Evolutionary conservation across 2,113 vertebrate genomes (phyloP), one percentile per base, ranked within the genome.

Genomic region (Reinhardtius hippoglossoides): DNA sequence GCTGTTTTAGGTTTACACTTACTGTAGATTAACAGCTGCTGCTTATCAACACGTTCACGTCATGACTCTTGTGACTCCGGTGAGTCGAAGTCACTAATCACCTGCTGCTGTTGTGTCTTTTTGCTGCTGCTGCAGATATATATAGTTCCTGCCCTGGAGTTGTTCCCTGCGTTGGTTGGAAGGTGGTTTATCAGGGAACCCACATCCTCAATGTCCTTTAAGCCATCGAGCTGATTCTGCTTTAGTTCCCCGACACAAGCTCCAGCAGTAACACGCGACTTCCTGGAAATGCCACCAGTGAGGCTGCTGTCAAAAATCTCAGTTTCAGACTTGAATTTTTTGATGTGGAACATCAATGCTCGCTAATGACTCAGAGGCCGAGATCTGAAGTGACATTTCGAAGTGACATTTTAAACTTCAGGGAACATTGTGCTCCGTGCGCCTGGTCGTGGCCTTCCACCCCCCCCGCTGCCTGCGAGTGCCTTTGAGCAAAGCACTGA

Each of bases 391-490:
- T 85, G 76, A 87, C 73, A 74, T 85, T 78, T 72, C 71, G 9
- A 74, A 62, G 55, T 82, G 82, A 83, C 61, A 84, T 89, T 89
- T 88, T 69, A 76, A 71, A 82, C 74, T 87, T 81, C 40, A 67
- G 68, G 71, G 73, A 81, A 66, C 52, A 65, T 80, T 54, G 65
- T 74, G 48, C 48, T 58, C 40, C 12, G 40, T 42, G 56, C 1
- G 21, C 4, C 75, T 61, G 50, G 68, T 73, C 54, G 73, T n/a
- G 55, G 42, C 58, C 48, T 37, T 24, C 67, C 40, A 27, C 27
- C 18, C 6, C 46, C 50, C 6, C 46, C 50, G 5, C 61, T 57
- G 67, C 21, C 54, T 63, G 27, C 24, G 24, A 52, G 57, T 35
- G 63, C 67, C 76, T 68, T 61, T 71, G 56, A 79, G 77, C 71